Evolutionary conservation across 2,888 invertebrate genomes (phyloP).

Genomic region (Chloroclystis v-ata): DNA sequence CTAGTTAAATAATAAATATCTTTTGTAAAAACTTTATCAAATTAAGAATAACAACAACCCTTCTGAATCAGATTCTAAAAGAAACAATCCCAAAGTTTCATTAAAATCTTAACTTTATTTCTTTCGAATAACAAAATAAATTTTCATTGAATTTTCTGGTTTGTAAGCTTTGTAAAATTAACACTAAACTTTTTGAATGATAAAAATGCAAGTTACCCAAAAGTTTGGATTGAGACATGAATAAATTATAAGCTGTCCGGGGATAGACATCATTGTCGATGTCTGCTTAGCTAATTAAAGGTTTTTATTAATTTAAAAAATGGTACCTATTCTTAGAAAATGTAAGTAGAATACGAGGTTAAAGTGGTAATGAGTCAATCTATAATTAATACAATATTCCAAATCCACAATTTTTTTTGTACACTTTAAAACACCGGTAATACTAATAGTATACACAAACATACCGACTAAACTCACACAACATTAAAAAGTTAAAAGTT

Average conservation of each 20-base stretch:
- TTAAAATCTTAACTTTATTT: slow-evolving; percentile 18
- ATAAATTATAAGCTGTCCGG: slow-evolving; percentile 40
- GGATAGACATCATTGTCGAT: neutral
- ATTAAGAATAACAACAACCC: slow-evolving; percentile 9
- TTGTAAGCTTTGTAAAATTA: slow-evolving; percentile 27
- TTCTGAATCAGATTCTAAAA: slow-evolving; percentile 1
- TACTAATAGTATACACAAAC: neutral
- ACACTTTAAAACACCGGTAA: too few species aligned
- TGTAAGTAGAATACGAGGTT: too few species aligned
- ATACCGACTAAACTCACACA: slow-evolving; percentile 17
- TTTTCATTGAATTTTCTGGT: slow-evolving; percentile 26
- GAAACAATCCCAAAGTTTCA: slow-evolving; percentile 14
- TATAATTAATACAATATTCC: too few species aligned
- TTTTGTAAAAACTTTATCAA: neutral
- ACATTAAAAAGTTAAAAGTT: slow-evolving; percentile 47
- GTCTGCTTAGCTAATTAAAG: too few species aligned
- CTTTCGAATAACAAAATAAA: slow-evolving; percentile 16
- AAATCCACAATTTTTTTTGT: too few species aligned
- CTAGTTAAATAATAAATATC: neutral
- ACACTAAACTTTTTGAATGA: slow-evolving; percentile 25
- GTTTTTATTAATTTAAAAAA: too few species aligned
- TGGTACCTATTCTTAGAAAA: too few species aligned
- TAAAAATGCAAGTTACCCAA: slow-evolving; percentile 30
- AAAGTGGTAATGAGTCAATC: too few species aligned
- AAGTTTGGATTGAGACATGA: slow-evolving; percentile 37